Evolutionary conservation across 2,113 vertebrate genomes (phyloP).

Genomic region (Kryptolebias marmoratus): DNA sequence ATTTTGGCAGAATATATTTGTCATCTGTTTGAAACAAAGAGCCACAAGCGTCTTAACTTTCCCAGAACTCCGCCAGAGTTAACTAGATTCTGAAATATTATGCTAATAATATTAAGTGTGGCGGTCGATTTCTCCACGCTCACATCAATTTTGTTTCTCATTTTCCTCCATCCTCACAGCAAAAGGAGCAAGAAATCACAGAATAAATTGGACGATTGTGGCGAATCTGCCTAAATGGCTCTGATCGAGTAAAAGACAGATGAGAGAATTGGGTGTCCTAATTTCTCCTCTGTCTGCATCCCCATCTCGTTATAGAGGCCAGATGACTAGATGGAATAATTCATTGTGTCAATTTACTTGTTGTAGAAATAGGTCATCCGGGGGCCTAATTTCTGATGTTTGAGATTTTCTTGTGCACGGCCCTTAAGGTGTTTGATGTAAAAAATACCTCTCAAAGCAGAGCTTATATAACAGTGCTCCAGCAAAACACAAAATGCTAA

Average conservation of each 20-base stretch:
- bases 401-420: slow-evolving; percentile 46
- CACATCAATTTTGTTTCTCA: slow-evolving; percentile 11
- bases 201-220: slow-evolving; percentile 63
- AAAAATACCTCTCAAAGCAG: slow-evolving; percentile 41
- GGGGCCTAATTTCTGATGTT: slow-evolving; percentile 76
- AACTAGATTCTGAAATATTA: slow-evolving; percentile 48
- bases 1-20: slow-evolving; percentile 35
- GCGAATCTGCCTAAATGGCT: slow-evolving; percentile 60
- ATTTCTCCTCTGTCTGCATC: slow-evolving; percentile 64
- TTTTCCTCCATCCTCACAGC: slow-evolving; percentile 11
- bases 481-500: slow-evolving; percentile 43
- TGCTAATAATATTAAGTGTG: slow-evolving; percentile 36
- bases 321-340: slow-evolving; percentile 67
- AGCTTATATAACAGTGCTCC: slow-evolving; percentile 42
- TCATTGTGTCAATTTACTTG: slow-evolving; percentile 76
- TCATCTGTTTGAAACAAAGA: slow-evolving; percentile 47
- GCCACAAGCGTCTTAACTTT: slow-evolving; percentile 15
- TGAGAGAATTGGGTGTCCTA: slow-evolving; percentile 58
- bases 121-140: slow-evolving; percentile 41
- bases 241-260: slow-evolving; percentile 66
- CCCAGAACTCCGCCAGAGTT: slow-evolving; percentile 19
- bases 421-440: slow-evolving; percentile 43
- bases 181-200: slow-evolving; percentile 49
- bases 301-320: slow-evolving; percentile 60
- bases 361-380: slow-evolving; percentile 71